These are phyloP conservation scores for Vidua chalybeata DNA, from an alignment of 2,113 vertebrate genomes.

Conservation along the genomic window DNA sequence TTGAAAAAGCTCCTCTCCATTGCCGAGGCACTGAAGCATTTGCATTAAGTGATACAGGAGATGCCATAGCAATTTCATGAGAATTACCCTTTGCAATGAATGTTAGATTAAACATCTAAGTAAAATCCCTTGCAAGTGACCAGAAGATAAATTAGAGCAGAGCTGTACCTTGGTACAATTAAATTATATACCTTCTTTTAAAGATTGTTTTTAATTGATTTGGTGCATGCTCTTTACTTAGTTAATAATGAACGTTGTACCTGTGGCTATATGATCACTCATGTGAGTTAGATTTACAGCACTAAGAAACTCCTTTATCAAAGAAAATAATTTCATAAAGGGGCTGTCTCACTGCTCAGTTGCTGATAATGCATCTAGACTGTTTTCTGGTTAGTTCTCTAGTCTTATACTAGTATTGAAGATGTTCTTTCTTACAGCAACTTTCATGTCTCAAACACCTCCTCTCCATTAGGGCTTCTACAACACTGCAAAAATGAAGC, in stretches of 20 bases:
- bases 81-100: constrained; percentile 74
- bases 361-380: constrained; percentile 67
- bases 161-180: constrained; percentile 59
- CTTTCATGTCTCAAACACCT: background rate
- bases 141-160: constrained; percentile 73
- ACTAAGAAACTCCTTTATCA: constrained; percentile 60
- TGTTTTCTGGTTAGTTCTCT: constrained; percentile 72
- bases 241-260: constrained; percentile 73
- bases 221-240: constrained; percentile 70
- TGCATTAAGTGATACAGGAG: constrained; percentile 71
- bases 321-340: constrained; percentile 73
- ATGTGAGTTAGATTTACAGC: constrained; percentile 69
- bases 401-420: constrained; percentile 18
- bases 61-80: constrained; percentile 72
- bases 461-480: background rate
- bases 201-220: constrained; percentile 80
- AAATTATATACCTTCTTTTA: constrained; percentile 74
- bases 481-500: background rate
- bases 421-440: background rate
- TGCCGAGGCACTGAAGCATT: constrained; percentile 68
- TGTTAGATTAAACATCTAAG: constrained; percentile 75
- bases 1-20: constrained; percentile 64
- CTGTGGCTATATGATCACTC: constrained; percentile 64
- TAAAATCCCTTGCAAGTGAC: constrained; percentile 70
- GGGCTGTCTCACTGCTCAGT: constrained; percentile 58